Percentiles rank a stretch among this genome's conserved stretches.
phyloP scores from a whole-genome alignment of 2,797 vertebrate species.

The Gadopsis bispinosus region DNA sequence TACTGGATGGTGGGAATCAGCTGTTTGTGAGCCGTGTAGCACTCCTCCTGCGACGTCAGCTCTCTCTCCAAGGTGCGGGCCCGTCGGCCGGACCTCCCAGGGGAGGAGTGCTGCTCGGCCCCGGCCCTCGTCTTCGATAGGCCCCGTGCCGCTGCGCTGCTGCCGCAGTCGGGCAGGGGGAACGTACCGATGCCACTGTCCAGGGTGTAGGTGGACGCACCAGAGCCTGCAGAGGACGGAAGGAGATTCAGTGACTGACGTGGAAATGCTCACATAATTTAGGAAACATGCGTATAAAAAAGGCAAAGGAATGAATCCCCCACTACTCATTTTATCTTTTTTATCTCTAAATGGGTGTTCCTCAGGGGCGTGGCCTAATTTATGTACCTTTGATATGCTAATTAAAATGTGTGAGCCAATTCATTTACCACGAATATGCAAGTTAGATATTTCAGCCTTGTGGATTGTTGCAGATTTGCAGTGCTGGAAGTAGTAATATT shows the following conservation, averaged over 20 bases:
- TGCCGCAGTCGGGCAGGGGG: slow-evolving; percentile 92
- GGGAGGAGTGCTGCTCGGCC: slow-evolving; percentile 85
- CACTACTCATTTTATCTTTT: neutral
- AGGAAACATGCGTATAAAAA: neutral
- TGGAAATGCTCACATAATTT: neutral
- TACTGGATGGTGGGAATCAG: slow-evolving; percentile 83
- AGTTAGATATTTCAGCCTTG: neutral
- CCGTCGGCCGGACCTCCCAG: slow-evolving; percentile 87
- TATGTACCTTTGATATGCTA: slow-evolving; percentile 45
- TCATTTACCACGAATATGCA: slow-evolving; percentile 16
- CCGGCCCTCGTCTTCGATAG: slow-evolving; percentile 88
- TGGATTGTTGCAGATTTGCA: neutral
- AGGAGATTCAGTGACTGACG: neutral
- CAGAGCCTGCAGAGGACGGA: slow-evolving; percentile 84
- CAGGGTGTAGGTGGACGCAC: slow-evolving; percentile 93
- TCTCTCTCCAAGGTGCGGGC: slow-evolving; percentile 94
- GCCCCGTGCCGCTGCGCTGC: slow-evolving; percentile 88
- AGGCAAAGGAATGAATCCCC: neutral
- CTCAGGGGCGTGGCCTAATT: slow-evolving; percentile 18
- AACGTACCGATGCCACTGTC: slow-evolving; percentile 98
- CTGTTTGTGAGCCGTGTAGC: slow-evolving; percentile 80
- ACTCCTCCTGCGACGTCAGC: slow-evolving; percentile 89
- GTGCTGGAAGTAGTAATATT: neutral
- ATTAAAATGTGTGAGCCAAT: slow-evolving; percentile 1
- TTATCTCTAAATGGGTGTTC: neutral